Percentiles rank a stretch among this genome's conserved stretches.
phyloP scores from a whole-genome alignment of 1,140 invertebrate species.

The Harpegnathos saltator region DNA sequence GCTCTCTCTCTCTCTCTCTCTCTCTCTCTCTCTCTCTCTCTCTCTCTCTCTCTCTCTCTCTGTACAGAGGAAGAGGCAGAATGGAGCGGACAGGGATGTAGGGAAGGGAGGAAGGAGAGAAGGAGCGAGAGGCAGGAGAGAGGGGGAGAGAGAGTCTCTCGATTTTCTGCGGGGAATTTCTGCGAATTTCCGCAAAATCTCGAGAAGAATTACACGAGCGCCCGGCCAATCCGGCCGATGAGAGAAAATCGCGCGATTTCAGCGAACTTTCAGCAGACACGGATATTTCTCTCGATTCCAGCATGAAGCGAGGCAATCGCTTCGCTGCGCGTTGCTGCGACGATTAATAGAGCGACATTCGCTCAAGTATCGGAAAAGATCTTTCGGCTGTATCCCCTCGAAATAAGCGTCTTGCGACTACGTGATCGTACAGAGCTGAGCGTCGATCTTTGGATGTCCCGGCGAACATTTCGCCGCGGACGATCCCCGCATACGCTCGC shows the following conservation, averaged over 20 bases:
- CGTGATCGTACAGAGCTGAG: not conserved
- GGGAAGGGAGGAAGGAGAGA: not conserved
- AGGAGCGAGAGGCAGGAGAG: no score
- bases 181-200: conserved; percentile 50
- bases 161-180: conserved; percentile 20
- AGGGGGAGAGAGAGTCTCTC: no score
- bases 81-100: no score
- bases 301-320: conserved; percentile 36
- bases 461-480: not conserved
- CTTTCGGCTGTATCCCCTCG: not conserved
- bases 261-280: conserved; percentile 45
- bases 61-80: no score
- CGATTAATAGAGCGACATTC: conserved; percentile 23
- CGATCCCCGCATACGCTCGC: not conserved
- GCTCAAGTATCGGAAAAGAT: not conserved
- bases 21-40: no score
- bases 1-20: no score
- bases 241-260: conserved; percentile 51
- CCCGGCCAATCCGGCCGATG: conserved; percentile 27
- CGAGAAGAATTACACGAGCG: conserved; percentile 27
- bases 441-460: not conserved
- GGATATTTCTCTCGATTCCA: conserved; percentile 48
- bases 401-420: not conserved
- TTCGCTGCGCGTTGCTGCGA: conserved; percentile 8
- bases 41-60: no score